These are phyloP conservation scores for Drosophila monieri DNA, from an alignment of 2,888 invertebrate genomes.

Conservation along the genomic window DNA sequence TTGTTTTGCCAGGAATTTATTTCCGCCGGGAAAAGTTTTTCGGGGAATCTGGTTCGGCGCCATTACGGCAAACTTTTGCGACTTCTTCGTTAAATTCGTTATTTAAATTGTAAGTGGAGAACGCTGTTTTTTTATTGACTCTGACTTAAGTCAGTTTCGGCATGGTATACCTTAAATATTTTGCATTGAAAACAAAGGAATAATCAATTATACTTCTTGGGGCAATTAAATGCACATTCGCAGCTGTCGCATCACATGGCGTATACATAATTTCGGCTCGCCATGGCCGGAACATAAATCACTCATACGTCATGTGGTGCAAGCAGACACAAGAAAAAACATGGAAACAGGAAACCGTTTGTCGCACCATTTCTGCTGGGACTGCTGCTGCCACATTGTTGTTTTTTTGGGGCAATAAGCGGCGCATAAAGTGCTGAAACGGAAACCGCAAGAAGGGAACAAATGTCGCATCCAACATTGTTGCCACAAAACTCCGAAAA, in stretches of 20 bases:
- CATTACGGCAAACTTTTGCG: conserved; percentile 57
- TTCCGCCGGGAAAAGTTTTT: conserved; percentile 6
- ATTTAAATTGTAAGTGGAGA: conserved; percentile 63
- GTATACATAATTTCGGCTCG: conserved; percentile 55
- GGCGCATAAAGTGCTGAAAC: conserved; percentile 57
- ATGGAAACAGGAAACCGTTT: conserved; percentile 35
- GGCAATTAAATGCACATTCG: conserved; percentile 65
- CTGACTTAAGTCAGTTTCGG: conserved; percentile 8
- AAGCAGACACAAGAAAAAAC: conserved; percentile 15
- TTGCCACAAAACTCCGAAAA: conserved; percentile 37
- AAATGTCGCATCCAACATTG: conserved; percentile 53
- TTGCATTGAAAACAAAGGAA: conserved; percentile 40
- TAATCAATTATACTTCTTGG: conserved; percentile 58
- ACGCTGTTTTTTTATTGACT: conserved; percentile 47
- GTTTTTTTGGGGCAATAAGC: conserved; percentile 55
- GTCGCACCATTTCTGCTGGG: conserved; percentile 30
- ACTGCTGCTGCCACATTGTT: conserved; percentile 31
- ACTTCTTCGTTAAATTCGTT: conserved; percentile 65
- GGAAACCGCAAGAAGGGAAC: conserved; percentile 49
- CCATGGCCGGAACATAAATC: conserved; percentile 63
- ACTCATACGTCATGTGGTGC: conserved; percentile 74
- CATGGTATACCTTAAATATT: neutral
- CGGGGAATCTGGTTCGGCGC: conserved; percentile 12
- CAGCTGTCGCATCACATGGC: conserved; percentile 46
- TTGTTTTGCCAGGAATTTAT: conserved; percentile 55